Base-by-base conservation (phyloP, 1,140 invertebrate genomes). In the Atta texana region DNA sequence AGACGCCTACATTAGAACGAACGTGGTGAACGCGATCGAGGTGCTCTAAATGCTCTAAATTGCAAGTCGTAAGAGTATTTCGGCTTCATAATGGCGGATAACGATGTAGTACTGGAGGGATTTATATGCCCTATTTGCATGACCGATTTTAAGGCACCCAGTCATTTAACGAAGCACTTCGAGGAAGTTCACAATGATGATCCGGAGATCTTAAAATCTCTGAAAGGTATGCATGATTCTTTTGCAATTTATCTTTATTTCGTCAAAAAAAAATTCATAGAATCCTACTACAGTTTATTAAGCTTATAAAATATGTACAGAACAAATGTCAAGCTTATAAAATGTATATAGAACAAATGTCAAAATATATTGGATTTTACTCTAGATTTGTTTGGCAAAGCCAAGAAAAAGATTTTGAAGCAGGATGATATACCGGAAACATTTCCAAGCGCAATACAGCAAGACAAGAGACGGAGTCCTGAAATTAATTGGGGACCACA, bases 91-190 rank as follows among this genome's bases (percentile, higher is more conserved):
- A 95, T 95, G 95, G 94, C 95, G 76, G 92, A 90, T 24, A 92
- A 90, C 72, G 96, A 95, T 16, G 96, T 97, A 90, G 97, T 98
- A 81, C 95, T 98, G 80, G 98, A 99, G 94, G 98, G 98, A 8
- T 99, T 99, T 93, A 95, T 99, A 4, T 99, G 98, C 95, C 98
- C 98, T 0, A 98, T 98, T 92, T 99, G 98, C 93, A 97, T 98
- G 95, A 97, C 97, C 64, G 98, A 99, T 94, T 96, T 98, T 21
- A 97, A 98, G 92, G 97, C 98, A 24, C 97, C 98, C 8, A 96
- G 96, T 75, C 97, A 98, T 92, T 95, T 99, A 84, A 97, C 98
- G 55, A 96, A 96, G 87, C 98, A 99, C 94, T 99, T 99, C 95
- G 98, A 99, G 94, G 97, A 97, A 86, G 96, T 97, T 85, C 98